Conservation (phyloP, 2,113 vertebrate species). For the Microtus pennsylvanicus region DNA sequence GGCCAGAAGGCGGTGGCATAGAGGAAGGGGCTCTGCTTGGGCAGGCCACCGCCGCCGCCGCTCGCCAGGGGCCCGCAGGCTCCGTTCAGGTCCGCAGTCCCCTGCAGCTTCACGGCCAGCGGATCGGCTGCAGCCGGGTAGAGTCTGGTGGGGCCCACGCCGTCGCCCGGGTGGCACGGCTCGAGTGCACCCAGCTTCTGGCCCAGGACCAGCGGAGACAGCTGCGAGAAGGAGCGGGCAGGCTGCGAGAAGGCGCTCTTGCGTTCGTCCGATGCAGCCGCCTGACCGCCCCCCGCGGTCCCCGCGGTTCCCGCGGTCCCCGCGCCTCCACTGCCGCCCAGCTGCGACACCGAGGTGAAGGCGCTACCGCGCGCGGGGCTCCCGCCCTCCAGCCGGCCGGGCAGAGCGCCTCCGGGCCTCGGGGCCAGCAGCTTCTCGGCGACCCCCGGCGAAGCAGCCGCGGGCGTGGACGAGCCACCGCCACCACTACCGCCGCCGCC, state of each 20-base stretch:
- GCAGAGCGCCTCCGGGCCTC: slow-evolving; percentile 73
- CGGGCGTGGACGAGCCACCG: slow-evolving; percentile 41
- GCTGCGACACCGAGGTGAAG: slow-evolving; percentile 92
- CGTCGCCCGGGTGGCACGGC: slow-evolving; percentile 88
- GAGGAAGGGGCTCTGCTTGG: slow-evolving; percentile 96
- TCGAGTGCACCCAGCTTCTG: slow-evolving; percentile 90
- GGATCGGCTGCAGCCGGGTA: slow-evolving; percentile 90
- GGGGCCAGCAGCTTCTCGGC: slow-evolving; percentile 72
- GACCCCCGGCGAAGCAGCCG: slow-evolving; percentile 54
- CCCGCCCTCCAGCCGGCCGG: slow-evolving; percentile 78
- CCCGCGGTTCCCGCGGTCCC: neutral
- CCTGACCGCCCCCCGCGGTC: slow-evolving; percentile 24
- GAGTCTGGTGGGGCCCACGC: slow-evolving; percentile 91
- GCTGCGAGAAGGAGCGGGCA: slow-evolving; percentile 91
- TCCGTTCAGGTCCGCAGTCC: slow-evolving; percentile 87
- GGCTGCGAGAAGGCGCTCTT: slow-evolving; percentile 98
- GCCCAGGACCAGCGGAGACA: slow-evolving; percentile 92
- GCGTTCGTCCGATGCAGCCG: slow-evolving; percentile 85
- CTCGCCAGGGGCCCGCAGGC: slow-evolving; percentile 67
- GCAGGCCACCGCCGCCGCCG: slow-evolving; percentile 84
- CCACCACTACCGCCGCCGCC: slow-evolving; percentile 47
- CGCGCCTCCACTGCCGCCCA: slow-evolving; percentile 66
- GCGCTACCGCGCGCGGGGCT: slow-evolving; percentile 88
- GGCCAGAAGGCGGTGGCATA: slow-evolving; percentile 97
- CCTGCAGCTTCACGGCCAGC: slow-evolving; percentile 93